Evolutionary conservation across 2,797 vertebrate genomes (phyloP).

Genomic region (Monodelphis domestica): DNA sequence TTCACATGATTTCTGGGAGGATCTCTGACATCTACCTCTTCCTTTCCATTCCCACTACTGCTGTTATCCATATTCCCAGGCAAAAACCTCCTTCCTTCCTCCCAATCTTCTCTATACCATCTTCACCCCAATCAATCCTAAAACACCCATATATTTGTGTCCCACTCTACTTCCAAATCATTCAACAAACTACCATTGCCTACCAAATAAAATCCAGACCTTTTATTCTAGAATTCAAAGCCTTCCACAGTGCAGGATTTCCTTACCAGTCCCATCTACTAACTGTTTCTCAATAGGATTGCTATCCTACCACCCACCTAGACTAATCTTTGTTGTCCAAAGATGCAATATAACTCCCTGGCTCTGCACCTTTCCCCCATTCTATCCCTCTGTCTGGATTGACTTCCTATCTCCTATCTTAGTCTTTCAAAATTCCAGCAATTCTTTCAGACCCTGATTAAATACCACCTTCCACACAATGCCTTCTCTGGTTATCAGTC

Average conservation of each 20-base stretch:
- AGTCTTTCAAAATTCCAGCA: neutral
- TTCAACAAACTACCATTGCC: neutral
- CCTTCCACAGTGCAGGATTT: neutral
- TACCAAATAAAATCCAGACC: neutral
- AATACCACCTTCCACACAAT: neutral
- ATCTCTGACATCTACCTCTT: neutral
- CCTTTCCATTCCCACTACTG: neutral
- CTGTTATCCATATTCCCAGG: neutral
- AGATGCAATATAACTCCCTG: neutral
- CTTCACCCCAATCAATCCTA: neutral
- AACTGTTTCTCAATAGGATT: neutral
- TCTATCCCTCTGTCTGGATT: neutral
- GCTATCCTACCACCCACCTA: neutral
- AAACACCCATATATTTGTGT: neutral
- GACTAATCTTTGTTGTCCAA: neutral
- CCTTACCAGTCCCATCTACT: neutral
- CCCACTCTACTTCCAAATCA: neutral
- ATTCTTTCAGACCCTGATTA: neutral
- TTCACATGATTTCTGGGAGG: neutral
- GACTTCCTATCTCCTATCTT: neutral
- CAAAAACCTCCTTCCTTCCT: neutral
- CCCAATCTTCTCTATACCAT: neutral
- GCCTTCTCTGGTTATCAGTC: neutral
- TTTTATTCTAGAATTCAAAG: neutral
- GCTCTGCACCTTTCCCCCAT: neutral